These are phyloP conservation scores for Xanthia icteritia DNA, from an alignment of 2,888 invertebrate species.

Conservation along the genomic window DNA sequence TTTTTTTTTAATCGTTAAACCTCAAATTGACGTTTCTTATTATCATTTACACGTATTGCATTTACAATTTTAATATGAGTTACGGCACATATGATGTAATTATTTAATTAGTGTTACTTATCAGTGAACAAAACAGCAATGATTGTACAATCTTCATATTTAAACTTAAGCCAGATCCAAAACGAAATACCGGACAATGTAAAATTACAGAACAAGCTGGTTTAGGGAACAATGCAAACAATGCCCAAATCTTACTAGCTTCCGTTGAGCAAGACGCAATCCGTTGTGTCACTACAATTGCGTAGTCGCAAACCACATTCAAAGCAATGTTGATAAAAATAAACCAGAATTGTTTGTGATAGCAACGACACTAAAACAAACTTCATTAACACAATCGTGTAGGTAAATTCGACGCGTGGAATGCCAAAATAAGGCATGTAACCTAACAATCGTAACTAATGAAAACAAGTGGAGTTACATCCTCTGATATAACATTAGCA, in stretches of 20 bases:
- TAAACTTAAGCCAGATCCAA: slow-evolving; percentile 33
- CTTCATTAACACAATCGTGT: slow-evolving; percentile 39
- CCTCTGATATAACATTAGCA: slow-evolving; percentile 62
- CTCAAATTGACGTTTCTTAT: not conserved
- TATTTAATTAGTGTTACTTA: not conserved
- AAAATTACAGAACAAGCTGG: slow-evolving; percentile 66
- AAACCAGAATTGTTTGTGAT: slow-evolving; percentile 55
- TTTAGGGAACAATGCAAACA: slow-evolving; percentile 73
- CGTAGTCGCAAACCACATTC: slow-evolving; percentile 50
- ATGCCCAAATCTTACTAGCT: slow-evolving; percentile 73
- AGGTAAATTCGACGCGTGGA: slow-evolving; percentile 38
- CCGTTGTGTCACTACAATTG: slow-evolving; percentile 64
- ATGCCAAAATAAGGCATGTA: slow-evolving; percentile 55
- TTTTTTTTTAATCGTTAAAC: not conserved
- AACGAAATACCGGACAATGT: slow-evolving; percentile 58
- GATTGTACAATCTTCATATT: slow-evolving; percentile 28
- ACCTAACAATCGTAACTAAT: slow-evolving; percentile 55
- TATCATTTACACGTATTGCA: not conserved
- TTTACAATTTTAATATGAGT: not conserved
- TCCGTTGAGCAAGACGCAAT: slow-evolving; percentile 68
- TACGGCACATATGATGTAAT: not conserved
- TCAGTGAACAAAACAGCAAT: slow-evolving; percentile 23
- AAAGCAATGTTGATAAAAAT: slow-evolving; percentile 46
- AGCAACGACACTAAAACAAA: slow-evolving; percentile 46
- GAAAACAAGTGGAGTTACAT: slow-evolving; percentile 65